phyloP scores from a whole-genome alignment of 2,797 vertebrate species.

The Chrysolophus pictus region DNA sequence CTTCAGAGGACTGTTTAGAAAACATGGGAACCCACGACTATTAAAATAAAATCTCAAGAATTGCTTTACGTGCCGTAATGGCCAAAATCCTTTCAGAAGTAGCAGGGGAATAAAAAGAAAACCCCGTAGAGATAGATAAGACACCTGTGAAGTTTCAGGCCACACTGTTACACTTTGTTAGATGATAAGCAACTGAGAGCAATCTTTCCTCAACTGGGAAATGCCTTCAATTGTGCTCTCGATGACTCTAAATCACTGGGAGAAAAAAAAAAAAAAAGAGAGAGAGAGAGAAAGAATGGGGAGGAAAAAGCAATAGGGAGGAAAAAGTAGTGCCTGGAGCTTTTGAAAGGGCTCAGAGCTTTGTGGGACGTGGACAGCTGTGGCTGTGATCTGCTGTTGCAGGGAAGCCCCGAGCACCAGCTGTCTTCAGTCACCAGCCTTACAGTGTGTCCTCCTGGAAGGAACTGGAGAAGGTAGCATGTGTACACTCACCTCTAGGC shows the following conservation, averaged over 20 bases:
- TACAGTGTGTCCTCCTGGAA: neutral
- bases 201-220: neutral
- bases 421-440: neutral
- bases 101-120: neutral
- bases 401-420: neutral
- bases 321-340: neutral
- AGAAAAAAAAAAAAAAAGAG: neutral
- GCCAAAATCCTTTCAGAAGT: neutral
- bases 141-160: neutral
- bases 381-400: neutral
- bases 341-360: accelerated
- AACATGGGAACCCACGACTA: neutral
- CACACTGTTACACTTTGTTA: neutral
- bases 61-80: neutral
- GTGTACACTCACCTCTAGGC: neutral
- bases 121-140: neutral
- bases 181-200: neutral
- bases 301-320: neutral
- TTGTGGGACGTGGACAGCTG: neutral
- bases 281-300: no score
- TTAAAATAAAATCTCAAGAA: neutral
- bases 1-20: neutral
- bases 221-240: neutral
- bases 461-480: neutral
- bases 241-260: neutral